Evolutionary conservation across 2,888 invertebrate species (phyloP), one percentile per base, ranked within the genome.

Genomic region (Eristalis intricaria): DNA sequence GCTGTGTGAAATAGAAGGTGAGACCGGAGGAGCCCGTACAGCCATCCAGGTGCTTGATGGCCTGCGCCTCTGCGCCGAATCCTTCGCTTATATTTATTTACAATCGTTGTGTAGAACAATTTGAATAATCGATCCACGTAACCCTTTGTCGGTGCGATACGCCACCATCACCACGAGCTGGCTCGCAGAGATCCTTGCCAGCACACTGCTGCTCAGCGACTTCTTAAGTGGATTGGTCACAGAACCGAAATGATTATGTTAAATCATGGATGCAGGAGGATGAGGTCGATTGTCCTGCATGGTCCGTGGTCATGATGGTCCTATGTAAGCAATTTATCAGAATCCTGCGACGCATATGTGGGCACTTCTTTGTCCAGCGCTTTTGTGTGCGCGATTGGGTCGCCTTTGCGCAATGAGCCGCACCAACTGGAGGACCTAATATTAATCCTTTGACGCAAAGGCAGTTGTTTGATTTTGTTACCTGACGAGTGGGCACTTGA

Each of bases 1-100:
- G 84, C 75, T 82, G 87, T 84, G 87, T 87, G 79, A 87, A 87
- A 87, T 84, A 87, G 87, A 87, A 87, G 87, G 87, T 87, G 87
- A 87, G 86, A 83, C 68, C 66, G 23, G 63, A 73, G 73, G 43
- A 74, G 73, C 75, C 68, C 19, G 56, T 77, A 56, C 66, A 5
- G 50, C 50, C 50, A 19, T 50, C 50, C 50, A 50, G 50, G 50
- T 50, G 50, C 43, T 43, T 5, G n/a, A 60, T 70, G 78, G 82
- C 78, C 76, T 83, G 83, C 83, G 79, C 75, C 58, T 4, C 29
- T 29, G 79, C 29, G 79, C 29, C 50, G 79, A 71, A 84, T 87
- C 84, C 84, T 80, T 80, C n/a, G n/a, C 19, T 19, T 19, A 19
- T 50, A 76, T 87, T 84, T 87, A 87, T 84, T 87, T 84, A 87